Evolutionary conservation across 2,797 vertebrate species (phyloP).

Genomic region (Buphagus erythrorhynchus): DNA sequence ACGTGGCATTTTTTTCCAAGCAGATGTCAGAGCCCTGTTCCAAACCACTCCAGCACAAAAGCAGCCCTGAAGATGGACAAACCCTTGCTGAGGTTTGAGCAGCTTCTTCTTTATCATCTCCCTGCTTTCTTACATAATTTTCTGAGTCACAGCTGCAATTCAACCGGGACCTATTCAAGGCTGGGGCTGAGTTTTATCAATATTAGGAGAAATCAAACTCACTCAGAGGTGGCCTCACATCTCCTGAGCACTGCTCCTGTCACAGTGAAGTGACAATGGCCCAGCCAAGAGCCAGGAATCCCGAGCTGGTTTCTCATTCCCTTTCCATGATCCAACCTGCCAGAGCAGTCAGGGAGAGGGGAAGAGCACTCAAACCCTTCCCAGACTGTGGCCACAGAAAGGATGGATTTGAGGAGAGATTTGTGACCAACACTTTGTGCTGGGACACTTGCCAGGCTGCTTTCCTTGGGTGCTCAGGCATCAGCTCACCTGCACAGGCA

Average conservation of each 20-base stretch:
- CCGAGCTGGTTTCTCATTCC: not conserved
- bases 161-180: rapidly evolving
- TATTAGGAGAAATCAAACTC: not conserved
- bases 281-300: not conserved
- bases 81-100: not conserved
- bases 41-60: not conserved
- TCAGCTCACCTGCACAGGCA: not conserved
- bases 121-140: not conserved
- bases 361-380: not conserved
- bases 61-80: not conserved
- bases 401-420: not conserved
- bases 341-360: not conserved
- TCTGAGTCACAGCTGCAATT: not conserved
- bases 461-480: not conserved
- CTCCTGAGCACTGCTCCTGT: not conserved
- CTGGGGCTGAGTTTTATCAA: not conserved
- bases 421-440: not conserved
- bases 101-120: not conserved
- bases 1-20: not conserved
- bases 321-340: not conserved
- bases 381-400: not conserved
- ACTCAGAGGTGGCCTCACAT: not conserved
- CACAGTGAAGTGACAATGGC: not conserved
- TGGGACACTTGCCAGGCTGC: not conserved
- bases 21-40: not conserved